phyloP scores from a whole-genome alignment of 2,113 vertebrate species.

The Aspiorhynchus laticeps region DNA sequence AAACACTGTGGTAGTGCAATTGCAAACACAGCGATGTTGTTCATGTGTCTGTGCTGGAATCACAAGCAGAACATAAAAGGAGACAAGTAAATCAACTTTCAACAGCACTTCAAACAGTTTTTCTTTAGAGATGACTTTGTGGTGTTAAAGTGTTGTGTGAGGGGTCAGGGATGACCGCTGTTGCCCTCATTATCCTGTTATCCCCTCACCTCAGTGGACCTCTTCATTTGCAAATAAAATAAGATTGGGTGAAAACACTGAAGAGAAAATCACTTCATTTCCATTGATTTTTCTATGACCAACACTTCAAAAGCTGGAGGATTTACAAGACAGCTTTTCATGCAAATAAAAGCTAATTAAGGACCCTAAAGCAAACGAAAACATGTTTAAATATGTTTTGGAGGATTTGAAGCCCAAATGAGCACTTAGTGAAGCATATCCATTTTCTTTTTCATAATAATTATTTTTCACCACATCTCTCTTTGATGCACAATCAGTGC shows the following conservation, averaged over 20 bases:
- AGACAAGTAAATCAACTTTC: background rate
- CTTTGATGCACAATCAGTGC: slow-evolving; percentile 1
- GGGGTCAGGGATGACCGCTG: background rate
- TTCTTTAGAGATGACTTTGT: background rate
- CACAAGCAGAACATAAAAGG: background rate
- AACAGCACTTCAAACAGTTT: background rate
- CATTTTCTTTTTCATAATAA: background rate
- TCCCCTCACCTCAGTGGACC: background rate
- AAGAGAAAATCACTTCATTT: slow-evolving; percentile 35
- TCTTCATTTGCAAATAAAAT: slow-evolving; percentile 47
- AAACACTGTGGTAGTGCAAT: background rate
- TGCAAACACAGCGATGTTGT: background rate
- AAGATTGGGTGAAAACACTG: slow-evolving; percentile 10
- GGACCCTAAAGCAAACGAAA: slow-evolving; percentile 12
- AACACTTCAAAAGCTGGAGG: slow-evolving; percentile 31
- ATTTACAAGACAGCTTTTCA: slow-evolving; percentile 18
- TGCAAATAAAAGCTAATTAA: slow-evolving; percentile 24
- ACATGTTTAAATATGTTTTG: background rate
- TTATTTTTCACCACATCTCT: background rate
- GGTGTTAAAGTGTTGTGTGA: background rate
- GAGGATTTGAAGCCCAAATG: background rate
- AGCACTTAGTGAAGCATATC: slow-evolving; percentile 9
- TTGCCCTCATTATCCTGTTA: slow-evolving; percentile 35
- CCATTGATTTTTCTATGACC: slow-evolving; percentile 37
- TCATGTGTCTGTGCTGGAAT: background rate